Evolutionary conservation across 2,888 invertebrate genomes (phyloP), one percentile per base, ranked within the genome.

Genomic region (Galeruca laticollis): DNA sequence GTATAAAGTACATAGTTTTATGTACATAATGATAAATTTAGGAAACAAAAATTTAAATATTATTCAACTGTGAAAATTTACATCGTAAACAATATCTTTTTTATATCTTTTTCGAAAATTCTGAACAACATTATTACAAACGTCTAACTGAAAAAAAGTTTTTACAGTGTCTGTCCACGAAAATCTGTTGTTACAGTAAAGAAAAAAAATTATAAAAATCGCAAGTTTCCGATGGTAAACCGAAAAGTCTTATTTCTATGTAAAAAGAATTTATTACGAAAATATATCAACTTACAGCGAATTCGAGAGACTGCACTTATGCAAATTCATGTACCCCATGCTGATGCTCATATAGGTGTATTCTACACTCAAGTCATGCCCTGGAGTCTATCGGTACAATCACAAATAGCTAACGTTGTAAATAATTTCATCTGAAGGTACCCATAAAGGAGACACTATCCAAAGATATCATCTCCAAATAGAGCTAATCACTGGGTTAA

Each of bases 121-220:
- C 40, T 59, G 60, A 68, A 70, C 70, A 71, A 71, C 70, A 67
- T 70, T 67, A 70, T 62, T 62, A 70, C 62, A 70, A 70, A 66
- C 59, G 57, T 62, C 67, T 67, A 66, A 40, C 37, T 43, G 54
- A 71, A 60, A 70, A 62, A 70, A 66, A 49, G 52, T 43, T 60
- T 56, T 63, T 64, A 61, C 60, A 57, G 57, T 21, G 51, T 47
- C 43, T 65, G 57, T 20, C 59, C 49, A 21, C 35, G 52, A 40
- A 40, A 40, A 54, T 54, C 54, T 63, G 37, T 26, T 26, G 26
- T 26, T 26, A 18, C 10, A 60, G 40, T 26, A 5, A n/a, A n/a
- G n/a, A n/a, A 26, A 26, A 26, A 26, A 26, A 26, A 26, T 26
- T 26, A 26, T 26, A 26, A 26, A 26, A 26, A 26, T 26, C 3